Percentiles rank a stretch among this genome's conserved stretches.
These are phyloP conservation scores for Colletes gigas DNA, from an alignment of 1,140 invertebrate species.

Conservation along the genomic window DNA sequence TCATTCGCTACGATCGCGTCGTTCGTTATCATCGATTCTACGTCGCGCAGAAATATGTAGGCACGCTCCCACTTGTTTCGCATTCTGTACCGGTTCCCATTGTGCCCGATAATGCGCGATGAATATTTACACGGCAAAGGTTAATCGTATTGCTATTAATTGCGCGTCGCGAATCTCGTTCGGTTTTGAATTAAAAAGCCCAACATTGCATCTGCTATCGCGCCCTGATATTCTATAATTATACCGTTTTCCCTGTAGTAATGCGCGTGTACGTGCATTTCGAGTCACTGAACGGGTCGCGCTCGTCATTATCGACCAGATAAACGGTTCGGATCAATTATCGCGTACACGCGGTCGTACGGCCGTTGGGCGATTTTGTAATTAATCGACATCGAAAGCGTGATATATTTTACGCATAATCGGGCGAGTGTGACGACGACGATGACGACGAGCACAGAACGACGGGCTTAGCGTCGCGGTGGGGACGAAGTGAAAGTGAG, in stretches of 20 bases:
- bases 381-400: constrained; percentile 53
- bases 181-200: constrained; percentile 29
- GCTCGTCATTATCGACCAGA: constrained; percentile 27
- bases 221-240: constrained; percentile 23
- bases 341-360: not conserved
- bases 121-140: constrained; percentile 75
- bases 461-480: constrained; percentile 47
- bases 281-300: constrained; percentile 11
- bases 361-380: not conserved
- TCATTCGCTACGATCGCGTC: not conserved
- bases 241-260: constrained; percentile 4
- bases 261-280: constrained; percentile 17
- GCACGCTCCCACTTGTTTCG: not conserved
- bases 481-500: constrained; percentile 80
- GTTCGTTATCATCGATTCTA: constrained; percentile 25
- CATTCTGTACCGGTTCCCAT: constrained; percentile 36
- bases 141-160: constrained; percentile 76
- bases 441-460: constrained; percentile 54
- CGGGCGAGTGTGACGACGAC: constrained; percentile 48
- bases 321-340: constrained; percentile 15
- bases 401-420: constrained; percentile 53
- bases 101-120: constrained; percentile 68
- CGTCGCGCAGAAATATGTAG: not conserved
- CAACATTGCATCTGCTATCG: constrained; percentile 19
- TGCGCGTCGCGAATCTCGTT: constrained; percentile 71